These are phyloP conservation scores for Tragopan temminckii DNA, from an alignment of 2,797 vertebrate genomes.

Conservation along the genomic window DNA sequence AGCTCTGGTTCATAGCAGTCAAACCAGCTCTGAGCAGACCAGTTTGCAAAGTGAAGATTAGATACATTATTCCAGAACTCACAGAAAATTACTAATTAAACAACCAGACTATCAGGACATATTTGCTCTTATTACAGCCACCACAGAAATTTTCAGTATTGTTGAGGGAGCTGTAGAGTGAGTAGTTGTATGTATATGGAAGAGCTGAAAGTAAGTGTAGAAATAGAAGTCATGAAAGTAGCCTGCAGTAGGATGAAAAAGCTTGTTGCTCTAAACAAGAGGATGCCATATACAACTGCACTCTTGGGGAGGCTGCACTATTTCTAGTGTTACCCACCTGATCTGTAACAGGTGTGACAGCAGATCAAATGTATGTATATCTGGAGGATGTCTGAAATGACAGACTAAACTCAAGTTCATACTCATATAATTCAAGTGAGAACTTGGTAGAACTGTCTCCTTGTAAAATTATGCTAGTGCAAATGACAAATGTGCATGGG, in stretches of 20 bases:
- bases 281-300: neutral
- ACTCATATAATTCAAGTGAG: neutral
- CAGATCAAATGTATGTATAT: neutral
- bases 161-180: rapidly evolving
- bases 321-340: neutral
- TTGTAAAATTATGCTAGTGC: neutral
- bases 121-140: neutral
- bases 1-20: neutral
- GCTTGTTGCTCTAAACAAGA: neutral
- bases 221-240: neutral
- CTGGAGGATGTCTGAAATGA: neutral
- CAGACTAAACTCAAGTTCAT: neutral
- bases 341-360: neutral
- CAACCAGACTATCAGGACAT: neutral
- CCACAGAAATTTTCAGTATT: neutral
- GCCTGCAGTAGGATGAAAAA: neutral
- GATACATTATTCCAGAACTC: neutral
- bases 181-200: neutral
- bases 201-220: neutral
- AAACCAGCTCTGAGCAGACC: neutral
- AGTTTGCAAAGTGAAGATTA: neutral
- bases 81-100: neutral
- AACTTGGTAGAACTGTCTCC: neutral
- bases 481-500: neutral
- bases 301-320: rapidly evolving